Evolutionary conservation across 2,888 invertebrate species (phyloP), one percentile per base, ranked within the genome.

Genomic region (Glaucopsyche alexis): DNA sequence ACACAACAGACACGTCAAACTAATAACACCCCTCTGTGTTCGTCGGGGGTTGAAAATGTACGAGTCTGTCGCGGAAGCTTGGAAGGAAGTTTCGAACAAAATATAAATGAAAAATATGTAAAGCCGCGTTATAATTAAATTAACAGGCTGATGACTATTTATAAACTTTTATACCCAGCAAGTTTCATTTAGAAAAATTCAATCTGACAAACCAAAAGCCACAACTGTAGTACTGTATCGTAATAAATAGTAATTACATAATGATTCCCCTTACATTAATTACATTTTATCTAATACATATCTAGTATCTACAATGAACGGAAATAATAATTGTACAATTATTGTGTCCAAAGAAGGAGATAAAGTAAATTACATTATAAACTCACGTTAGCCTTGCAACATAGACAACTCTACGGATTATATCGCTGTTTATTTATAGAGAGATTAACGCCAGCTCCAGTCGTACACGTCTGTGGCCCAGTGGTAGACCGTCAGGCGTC

Each of bases 301-400:
- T 29, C 29, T 52, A 7, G 9, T 52, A 55, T 55, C 11, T 55
- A 55, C 55, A 55, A 55, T 19, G 55, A 19, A 19, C 55, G 55
- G 55, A 55, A 19, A 55, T 42, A 19, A 55, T 42, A 42, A 42
- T 55, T 55, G 55, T 55, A 55, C 16, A 55, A 55, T 55, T 55
- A 55, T 19, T 55, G 19, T 55, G 55, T 55, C 19, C 55, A 55
- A 55, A 52, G 52, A 52, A 55, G 55, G 19, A 55, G 55, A 55
- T 55, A 55, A 55, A 19, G 55, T 55, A 55, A 55, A 55, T 55
- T 55, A 55, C 55, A 55, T 19, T 55, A 55, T 19, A 19, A 52
- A 16, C 52, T 52, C 16, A 55, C 9, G 55, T 19, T 55, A 55
- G 19, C 55, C 19, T 55, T 55, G 55, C 19, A 55, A 19, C 19